phyloP scores from a whole-genome alignment of 2,113 vertebrate genomes.

The Platichthys stellatus region DNA sequence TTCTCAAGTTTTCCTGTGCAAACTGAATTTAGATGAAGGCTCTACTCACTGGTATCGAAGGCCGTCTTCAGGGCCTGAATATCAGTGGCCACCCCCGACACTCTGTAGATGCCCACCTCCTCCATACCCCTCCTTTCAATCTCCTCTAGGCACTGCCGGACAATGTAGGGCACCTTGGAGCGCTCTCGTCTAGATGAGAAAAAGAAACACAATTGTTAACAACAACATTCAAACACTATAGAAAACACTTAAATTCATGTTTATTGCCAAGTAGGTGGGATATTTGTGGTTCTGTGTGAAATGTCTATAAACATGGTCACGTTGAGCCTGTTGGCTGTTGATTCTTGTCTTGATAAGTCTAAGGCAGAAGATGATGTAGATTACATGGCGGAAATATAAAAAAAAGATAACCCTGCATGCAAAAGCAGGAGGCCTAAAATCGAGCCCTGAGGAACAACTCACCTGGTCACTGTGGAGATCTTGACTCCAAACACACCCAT shows the following conservation, averaged over 20 bases:
- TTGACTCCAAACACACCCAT: constrained; percentile 96
- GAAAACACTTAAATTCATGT: no score
- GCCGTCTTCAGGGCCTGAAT: constrained; percentile 96
- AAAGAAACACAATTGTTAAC: constrained; percentile 7
- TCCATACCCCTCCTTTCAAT: constrained; percentile 97
- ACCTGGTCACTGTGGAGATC: constrained; percentile 97
- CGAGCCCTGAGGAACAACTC: constrained; percentile 69
- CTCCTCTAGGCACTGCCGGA: constrained; percentile 97
- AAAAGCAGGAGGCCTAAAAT: background rate
- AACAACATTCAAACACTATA: background rate
- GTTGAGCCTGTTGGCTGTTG: no score
- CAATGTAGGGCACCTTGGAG: constrained; percentile 98
- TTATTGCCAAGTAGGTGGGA: no score
- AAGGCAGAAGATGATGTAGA: no score
- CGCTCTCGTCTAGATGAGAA: constrained; percentile 87
- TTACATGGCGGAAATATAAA: no score
- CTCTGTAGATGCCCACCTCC: constrained; percentile 98
- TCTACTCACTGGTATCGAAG: constrained; percentile 95
- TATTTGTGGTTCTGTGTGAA: no score
- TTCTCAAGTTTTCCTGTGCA: background rate
- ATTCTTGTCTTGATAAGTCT: no score
- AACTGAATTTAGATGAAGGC: background rate
- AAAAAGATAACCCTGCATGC: no score
- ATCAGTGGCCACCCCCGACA: constrained; percentile 96
- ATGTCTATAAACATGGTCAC: no score